A percentile compares a stretch with the other conserved stretches of the same genome.
Evolutionary conservation across 1,140 invertebrate genomes (phyloP).

Genomic region (Anastatus disparis): DNA sequence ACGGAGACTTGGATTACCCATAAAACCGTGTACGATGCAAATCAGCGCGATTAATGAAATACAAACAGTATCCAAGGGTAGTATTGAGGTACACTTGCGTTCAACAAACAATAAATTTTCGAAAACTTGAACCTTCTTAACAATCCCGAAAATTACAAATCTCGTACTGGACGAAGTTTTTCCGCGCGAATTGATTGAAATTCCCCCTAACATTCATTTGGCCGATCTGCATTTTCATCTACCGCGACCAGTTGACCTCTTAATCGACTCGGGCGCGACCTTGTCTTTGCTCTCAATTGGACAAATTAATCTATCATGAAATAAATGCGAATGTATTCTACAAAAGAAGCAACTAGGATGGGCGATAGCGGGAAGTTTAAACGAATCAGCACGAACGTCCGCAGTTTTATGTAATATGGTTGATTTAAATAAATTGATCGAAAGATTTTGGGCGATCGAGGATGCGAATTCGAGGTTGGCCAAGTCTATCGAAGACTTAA

Average conservation of each 20-base stretch:
- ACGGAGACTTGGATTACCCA: neutral
- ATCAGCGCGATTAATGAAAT: neutral
- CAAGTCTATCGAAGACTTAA: no score
- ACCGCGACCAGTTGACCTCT: conserved; percentile 22
- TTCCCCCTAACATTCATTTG: conserved; percentile 24
- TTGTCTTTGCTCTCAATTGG: conserved; percentile 36
- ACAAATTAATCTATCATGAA: conserved; percentile 17
- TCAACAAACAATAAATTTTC: neutral
- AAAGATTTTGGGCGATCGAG: no score
- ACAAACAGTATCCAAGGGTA: neutral
- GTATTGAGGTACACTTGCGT: neutral
- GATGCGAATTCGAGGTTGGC: no score
- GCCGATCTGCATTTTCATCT: conserved; percentile 39
- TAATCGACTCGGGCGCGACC: conserved; percentile 32
- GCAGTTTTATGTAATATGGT: no score
- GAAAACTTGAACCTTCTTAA: neutral
- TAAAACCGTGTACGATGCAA: neutral
- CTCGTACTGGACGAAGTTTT: conserved; percentile 17
- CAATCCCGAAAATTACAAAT: conserved; percentile 3
- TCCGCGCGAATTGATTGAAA: conserved; percentile 29
- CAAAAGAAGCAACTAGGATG: conserved; percentile 32
- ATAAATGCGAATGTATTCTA: conserved; percentile 7
- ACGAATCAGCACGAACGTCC: no score
- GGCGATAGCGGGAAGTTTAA: neutral
- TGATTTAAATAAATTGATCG: no score